Evolutionary conservation across 2,888 invertebrate species (phyloP).

Genomic region (Calephelis perditalis): DNA sequence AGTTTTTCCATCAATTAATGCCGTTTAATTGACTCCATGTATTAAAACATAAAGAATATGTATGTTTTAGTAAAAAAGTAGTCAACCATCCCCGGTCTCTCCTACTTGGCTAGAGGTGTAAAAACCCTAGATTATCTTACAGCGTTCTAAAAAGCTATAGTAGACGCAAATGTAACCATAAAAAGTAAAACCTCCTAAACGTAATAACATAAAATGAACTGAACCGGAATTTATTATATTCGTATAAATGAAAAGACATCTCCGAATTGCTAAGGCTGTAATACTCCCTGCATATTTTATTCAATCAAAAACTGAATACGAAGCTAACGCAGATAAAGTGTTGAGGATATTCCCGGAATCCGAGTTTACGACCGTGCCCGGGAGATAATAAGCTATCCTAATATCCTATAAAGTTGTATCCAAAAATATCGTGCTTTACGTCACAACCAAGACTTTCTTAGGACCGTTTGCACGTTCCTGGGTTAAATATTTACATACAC

Average conservation of each 20-base stretch:
- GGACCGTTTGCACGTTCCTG: not conserved
- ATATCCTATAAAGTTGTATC: slow-evolving; percentile 24
- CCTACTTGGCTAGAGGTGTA: too few species aligned
- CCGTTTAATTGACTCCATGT: too few species aligned
- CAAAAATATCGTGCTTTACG: slow-evolving; percentile 17
- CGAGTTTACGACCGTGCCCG: slow-evolving; percentile 25
- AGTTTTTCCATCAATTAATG: too few species aligned
- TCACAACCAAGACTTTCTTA: slow-evolving; percentile 8
- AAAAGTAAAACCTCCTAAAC: not conserved
- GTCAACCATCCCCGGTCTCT: too few species aligned
- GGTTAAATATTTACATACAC: too few species aligned
- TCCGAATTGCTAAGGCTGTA: slow-evolving; percentile 10
- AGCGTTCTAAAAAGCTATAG: too few species aligned
- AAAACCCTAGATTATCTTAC: too few species aligned
- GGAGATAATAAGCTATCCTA: slow-evolving; percentile 23
- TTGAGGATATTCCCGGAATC: slow-evolving; percentile 22
- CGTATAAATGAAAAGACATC: slow-evolving; percentile 15
- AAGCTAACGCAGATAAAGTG: slow-evolving; percentile 22
- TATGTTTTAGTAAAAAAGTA: too few species aligned
- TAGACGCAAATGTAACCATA: too few species aligned
- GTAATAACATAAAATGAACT: not conserved
- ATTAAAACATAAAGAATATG: too few species aligned
- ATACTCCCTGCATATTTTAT: slow-evolving; percentile 15
- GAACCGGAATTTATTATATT: slow-evolving; percentile 9
- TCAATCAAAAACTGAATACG: slow-evolving; percentile 21